Evolutionary conservation across 2,888 invertebrate species (phyloP), one percentile per base, ranked within the genome.

Genomic region (Drosophila helvetica): DNA sequence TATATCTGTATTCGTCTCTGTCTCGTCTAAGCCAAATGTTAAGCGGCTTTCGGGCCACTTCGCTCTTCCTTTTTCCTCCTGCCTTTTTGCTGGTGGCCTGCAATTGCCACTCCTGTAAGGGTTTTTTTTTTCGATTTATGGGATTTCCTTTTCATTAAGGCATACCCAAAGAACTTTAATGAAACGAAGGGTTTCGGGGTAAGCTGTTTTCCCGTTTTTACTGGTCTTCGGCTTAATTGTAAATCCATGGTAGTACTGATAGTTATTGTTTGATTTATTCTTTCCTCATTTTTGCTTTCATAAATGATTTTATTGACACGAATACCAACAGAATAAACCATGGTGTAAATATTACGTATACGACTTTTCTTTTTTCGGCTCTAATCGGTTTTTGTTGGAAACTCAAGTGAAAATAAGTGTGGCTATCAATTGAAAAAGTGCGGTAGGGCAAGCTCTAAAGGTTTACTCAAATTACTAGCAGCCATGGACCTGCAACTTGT

Each of bases 11-110:
- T 43, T 17, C 61, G n/a, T 7, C 48, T 17, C 58, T 52, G 57
- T 30, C 61, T 60, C 17, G 71, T 80, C 76, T 78, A 65, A 54
- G 59, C 45, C 72, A 77, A 82, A 73, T 73, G 65, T 81, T 80
- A 80, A 80, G 80, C 80, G 75, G 84, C 78, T 78, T 83, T 80
- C 8, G 65, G 62, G 53, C 46, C 59, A 54, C 54, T 61, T 47
- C 17, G 17, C 30, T 43, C 17, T 2, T 7, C 18, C 17, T 10
- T 25, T 3, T 19, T 45, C 17, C 10, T 33, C 17, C 9, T 43
- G 9, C n/a, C n/a, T 43, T 18, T 43, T 19, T n/a, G 17, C 17
- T 33, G 6, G 1, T 30, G 17, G 17, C 33, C 22, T 52, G 59
- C 52, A 59, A 42, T 60, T 60, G 45, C 22, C 59, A 33, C 54